Evolutionary conservation across 2,797 vertebrate species (phyloP), one percentile per base, ranked within the genome.

Genomic region (Petrocephalus sullivani): DNA sequence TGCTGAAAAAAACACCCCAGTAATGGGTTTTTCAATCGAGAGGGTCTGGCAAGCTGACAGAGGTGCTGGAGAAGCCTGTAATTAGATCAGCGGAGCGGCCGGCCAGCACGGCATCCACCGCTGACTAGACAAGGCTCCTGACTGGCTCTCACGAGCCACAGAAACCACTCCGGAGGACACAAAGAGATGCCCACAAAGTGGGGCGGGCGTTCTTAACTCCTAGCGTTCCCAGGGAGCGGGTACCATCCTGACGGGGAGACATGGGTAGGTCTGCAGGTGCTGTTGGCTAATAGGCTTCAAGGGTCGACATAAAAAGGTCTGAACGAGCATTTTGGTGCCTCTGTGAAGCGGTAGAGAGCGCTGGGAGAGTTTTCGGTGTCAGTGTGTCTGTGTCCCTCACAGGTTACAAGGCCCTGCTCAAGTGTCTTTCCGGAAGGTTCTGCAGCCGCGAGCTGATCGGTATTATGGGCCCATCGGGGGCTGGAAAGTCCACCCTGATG

Each of bases 321-420:
- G 71, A 78, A 7, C 67, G 33, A 5, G 71, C 71, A 41, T 19
- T 16, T 78, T n/a, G 33, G 16, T 54, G 49, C 41, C 41, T 46
- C 46, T 9, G 9, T n/a, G 46, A 83, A 53, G 19, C 19, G 16
- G 46, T 81, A 19, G 41, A 19, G 37, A 21, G 33, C 6, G 64
- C 16, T 46, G 10, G 64, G 21, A 5, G 86, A 64, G 85, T 10
- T 23, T n/a, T 51, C 4, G 1, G 28, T 64, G 41, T 23, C 33
- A 51, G 86, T 51, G 1, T 75, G n/a, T 78, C 46, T 81, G 10
- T 28, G 28, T 81, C 4, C 67, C 61, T 67, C 57, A 86, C 93
- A 99, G 98, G 98, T 88, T 99, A 97, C 93, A 99, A 99, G 94
- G 98, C 98, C 2, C 97, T 99, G 71, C 96, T 99, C 75, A 99